Evolutionary conservation across 2,888 invertebrate species (phyloP), one percentile per base, ranked within the genome.

Genomic region (Branchipolynoe longqiensis): DNA sequence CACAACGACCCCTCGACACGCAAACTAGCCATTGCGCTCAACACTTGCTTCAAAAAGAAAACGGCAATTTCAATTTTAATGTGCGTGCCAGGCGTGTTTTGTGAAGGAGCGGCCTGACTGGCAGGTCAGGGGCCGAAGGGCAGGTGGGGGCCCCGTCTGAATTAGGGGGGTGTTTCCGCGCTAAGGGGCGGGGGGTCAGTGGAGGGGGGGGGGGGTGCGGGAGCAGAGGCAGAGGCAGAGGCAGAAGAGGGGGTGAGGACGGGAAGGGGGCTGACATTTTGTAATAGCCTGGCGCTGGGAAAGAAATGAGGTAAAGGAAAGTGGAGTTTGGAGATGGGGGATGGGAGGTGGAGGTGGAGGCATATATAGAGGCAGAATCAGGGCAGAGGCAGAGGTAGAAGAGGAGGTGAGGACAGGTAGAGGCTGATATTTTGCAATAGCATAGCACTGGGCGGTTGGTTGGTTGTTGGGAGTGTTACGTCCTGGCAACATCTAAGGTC

Each of bases 31-130:
- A 78, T 78, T 48, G 48, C 14, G 54, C 54, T 41, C 78, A 78
- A 78, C 78, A 78, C 78, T 78, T 78, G 31, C 78, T 78, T 78
- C 78, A 78, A 78, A 78, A 78, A 78, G 78, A 78, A 78, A 78
- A 78, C 78, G 78, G 78, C 78, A 78, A 78, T 78, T 78, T 78
- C 78, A 78, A 78, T 78, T 78, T 78, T 78, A 78, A 78, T 78
- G 78, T 78, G 78, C 78, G 78, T 78, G 78, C 41, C 31, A 48
- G 12, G 78, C 78, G 28, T 41, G 78, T 78, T 78, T 78, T 78
- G 78, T 48, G 78, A 78, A 48, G 78, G 78, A 22, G 12, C n/a
- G 78, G 48, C 0, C 78, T 41, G 78, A 78, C 78, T 78, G 31
- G 41, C 41, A 48, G 78, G 78, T 78, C 78, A 41, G 78, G 78